phyloP scores from a whole-genome alignment of 2,797 vertebrate species.

The Gila robusta region DNA sequence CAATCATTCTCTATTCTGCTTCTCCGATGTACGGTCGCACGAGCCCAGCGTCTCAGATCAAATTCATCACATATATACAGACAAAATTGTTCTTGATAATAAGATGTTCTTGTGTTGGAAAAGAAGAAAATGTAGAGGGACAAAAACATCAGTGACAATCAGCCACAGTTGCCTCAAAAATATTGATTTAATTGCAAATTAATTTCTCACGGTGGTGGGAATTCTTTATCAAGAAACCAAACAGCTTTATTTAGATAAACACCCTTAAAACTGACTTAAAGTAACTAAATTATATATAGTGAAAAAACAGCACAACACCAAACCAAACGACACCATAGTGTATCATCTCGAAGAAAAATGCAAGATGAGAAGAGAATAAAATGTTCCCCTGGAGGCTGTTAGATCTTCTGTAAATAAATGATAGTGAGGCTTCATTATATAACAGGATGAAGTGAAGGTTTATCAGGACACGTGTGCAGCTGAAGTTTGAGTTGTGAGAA shows the following conservation, averaged over 20 bases:
- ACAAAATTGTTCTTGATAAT: background rate
- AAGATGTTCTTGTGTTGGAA: background rate
- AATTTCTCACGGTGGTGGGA: background rate
- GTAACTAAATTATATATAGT: background rate
- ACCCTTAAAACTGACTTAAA: background rate
- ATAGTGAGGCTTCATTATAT: constrained; percentile 21
- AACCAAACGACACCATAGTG: background rate
- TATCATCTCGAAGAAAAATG: background rate
- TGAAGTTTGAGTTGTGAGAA: background rate
- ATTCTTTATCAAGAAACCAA: background rate
- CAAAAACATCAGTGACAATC: background rate
- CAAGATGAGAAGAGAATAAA: background rate
- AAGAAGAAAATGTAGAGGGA: background rate
- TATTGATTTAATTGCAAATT: background rate
- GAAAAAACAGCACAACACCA: background rate
- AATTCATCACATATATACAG: background rate
- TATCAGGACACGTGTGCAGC: background rate
- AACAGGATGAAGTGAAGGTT: background rate
- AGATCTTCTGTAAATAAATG: constrained; percentile 27
- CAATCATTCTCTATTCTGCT: background rate
- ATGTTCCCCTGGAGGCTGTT: background rate
- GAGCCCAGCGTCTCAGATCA: background rate
- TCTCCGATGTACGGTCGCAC: background rate
- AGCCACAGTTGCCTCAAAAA: background rate
- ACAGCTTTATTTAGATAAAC: background rate